Evolutionary conservation across 2,797 vertebrate genomes (phyloP), one percentile per base, ranked within the genome.

Genomic region (Takifugu rubripes): DNA sequence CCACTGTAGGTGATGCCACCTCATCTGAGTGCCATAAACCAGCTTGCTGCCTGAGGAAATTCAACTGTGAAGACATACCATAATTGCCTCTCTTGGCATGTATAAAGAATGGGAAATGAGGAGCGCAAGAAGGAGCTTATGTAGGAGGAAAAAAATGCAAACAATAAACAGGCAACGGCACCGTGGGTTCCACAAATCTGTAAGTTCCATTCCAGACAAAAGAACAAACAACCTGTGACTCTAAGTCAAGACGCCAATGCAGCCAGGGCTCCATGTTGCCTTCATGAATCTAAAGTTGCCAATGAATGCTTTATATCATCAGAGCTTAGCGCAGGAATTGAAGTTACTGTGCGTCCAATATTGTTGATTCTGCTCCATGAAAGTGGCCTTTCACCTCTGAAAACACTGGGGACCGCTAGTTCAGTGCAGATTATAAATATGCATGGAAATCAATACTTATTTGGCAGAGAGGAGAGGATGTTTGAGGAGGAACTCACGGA

Each of bases 371-470:
- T 76, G 68, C 77, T 83, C 80, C 56, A 67, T 24, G 10, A 60
- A 76, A 61, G 52, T 70, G 70, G 69, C 72, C 69, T 64, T 79
- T 83, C 77, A 83, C 75, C 83, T 84, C 58, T 81, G 77, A 87
- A 89, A 84, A 83, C 83, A 84, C 77, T 64, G 49, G 81, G 75
- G 81, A 87, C 77, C 73, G 67, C 49, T 61, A 65, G 64, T 77
- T 80, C 77, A 79, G 64, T 64, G 60, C 51, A 72, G 70, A 80
- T 85, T 85, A 82, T 87, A 88, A 90, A 90, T 90, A 88, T 89
- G 82, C 85, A 90, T 84, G 71, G 61, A 66, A 87, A 90, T 91
- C 90, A 84, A 89, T 90, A 88, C 33, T 82, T 79, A 82, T 85
- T 85, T 88, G 75, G 87, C 72, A 82, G 77, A 70, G 49, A 71